Evolutionary conservation across 2,113 vertebrate genomes (phyloP), one percentile per base, ranked within the genome.

Genomic region (Zosterops pallidus): DNA sequence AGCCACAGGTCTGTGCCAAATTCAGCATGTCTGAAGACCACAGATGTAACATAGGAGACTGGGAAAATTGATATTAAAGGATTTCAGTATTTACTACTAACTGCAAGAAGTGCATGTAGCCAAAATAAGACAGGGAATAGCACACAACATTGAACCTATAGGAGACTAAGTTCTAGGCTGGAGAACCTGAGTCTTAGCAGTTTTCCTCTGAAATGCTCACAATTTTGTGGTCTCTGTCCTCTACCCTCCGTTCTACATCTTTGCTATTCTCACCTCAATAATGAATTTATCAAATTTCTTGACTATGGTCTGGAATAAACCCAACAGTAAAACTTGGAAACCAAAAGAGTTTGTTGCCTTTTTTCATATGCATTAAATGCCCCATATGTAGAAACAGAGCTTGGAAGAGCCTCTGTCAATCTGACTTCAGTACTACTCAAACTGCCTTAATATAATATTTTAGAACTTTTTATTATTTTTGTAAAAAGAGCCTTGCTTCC

Each of bases 361-460:
- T 91, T 93, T 41, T 26, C 69, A 62, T 68, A 92, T 92, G 63
- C 83, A 65, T 78, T 21, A 91, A 68, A 84, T 67, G 59, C 37
- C 96, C 35, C 86, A 62, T 86, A 74, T 39, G 72, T 31, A 90
- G 83, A 87, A 93, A 95, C 53, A 95, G 76, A 92, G 47, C 12
- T 28, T 23, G 49, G 37, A 87, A 94, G 39, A 94, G 35, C 28
- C 86, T 87, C 78, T 93, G 89, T 86, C 60, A 72, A 88, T 46
- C 65, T 80, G 89, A 87, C 42, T 80, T 92, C 71, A 89, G 82
- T 75, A 91, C 67, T 92, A 87, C 42, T 86, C 49, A 70, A 95
- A 55, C 10, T 46, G 28, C 49, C 44, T 63, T 85, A 71, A 69
- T 37, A 70, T 46, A 42, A 55, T 21, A 6, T 64, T 95, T 76